Conservation (phyloP, 1,140 invertebrate genomes). For the Caerostris extrusa region DNA sequence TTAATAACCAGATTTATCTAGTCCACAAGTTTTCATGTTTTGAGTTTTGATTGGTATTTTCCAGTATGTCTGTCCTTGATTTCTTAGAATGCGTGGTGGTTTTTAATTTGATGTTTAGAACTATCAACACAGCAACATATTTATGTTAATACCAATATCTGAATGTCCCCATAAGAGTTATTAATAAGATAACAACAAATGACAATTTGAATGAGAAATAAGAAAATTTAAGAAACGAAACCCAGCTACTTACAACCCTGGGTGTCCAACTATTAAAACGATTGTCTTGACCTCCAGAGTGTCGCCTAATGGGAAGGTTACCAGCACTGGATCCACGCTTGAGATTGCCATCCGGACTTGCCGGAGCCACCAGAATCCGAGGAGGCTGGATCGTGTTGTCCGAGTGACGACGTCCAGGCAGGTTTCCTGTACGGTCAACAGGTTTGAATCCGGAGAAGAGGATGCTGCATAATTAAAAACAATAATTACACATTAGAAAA, state of each 20-base stretch:
- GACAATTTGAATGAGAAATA: too few species aligned
- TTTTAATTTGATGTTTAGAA: too few species aligned
- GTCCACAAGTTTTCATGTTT: too few species aligned
- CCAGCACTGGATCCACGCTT: conserved; percentile 87
- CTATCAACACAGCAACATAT: too few species aligned
- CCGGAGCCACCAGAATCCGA: conserved; percentile 84
- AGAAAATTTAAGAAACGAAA: too few species aligned
- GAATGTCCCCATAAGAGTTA: too few species aligned
- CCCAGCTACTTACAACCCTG: conserved; percentile 70
- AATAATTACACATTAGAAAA: background rate
- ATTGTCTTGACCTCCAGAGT: conserved; percentile 93
- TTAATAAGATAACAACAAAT: too few species aligned
- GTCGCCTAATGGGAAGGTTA: conserved; percentile 90
- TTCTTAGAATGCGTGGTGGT: too few species aligned
- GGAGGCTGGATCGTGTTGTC: conserved; percentile 94
- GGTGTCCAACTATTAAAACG: conserved; percentile 83
- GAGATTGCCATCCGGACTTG: conserved; percentile 86
- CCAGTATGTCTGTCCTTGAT: too few species aligned
- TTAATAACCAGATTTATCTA: too few species aligned
- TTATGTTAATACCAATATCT: too few species aligned
- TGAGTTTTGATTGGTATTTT: too few species aligned
- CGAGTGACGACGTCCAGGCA: conserved; percentile 90
- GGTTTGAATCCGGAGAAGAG: conserved; percentile 91
- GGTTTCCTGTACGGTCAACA: conserved; percentile 89
- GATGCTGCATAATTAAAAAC: conserved; percentile 83